Percentiles rank a stretch among this genome's conserved stretches.
Conservation (phyloP, 2,888 invertebrate genomes). For the Ormyrus thymus region DNA sequence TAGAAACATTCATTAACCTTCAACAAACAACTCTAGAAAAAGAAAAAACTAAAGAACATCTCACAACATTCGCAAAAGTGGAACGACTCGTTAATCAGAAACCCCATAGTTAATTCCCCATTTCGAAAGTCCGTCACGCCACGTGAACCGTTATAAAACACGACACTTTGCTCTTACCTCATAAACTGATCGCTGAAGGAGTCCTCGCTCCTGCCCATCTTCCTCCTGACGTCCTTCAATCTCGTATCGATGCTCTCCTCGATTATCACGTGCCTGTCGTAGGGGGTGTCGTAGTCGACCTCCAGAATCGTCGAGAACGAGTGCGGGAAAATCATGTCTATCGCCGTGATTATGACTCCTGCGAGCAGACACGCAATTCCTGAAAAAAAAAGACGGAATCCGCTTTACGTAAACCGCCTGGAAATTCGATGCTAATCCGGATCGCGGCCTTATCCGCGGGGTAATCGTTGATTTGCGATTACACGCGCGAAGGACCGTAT, state of each 20-base stretch:
- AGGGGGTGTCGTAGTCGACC: slow-evolving; percentile 95
- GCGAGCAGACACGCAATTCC: slow-evolving; percentile 86
- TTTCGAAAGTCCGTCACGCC: not conserved
- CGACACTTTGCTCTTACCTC: slow-evolving; percentile 60
- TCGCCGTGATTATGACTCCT: slow-evolving; percentile 87
- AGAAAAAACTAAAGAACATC: too few species aligned
- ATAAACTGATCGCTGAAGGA: slow-evolving; percentile 69
- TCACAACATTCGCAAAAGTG: too few species aligned
- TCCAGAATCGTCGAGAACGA: slow-evolving; percentile 93
- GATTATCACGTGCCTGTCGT: slow-evolving; percentile 92
- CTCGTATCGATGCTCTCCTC: slow-evolving; percentile 87
- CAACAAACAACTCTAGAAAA: too few species aligned
- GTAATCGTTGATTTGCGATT: too few species aligned
- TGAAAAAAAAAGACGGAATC: slow-evolving; percentile 69
- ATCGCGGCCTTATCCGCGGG: too few species aligned
- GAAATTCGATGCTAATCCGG: too few species aligned
- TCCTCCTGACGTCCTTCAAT: slow-evolving; percentile 67
- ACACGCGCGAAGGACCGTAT: too few species aligned
- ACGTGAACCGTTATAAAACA: not conserved
- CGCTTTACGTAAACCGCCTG: too few species aligned
- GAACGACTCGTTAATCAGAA: too few species aligned
- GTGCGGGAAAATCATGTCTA: slow-evolving; percentile 92
- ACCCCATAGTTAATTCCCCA: too few species aligned
- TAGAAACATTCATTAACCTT: too few species aligned
- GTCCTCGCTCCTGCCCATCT: slow-evolving; percentile 69